Percentiles rank a stretch among this genome's conserved stretches.
Evolutionary conservation across 35 echinoderm and acorn worm genomes (phyloP).

Genomic region (Ptychodera flava): DNA sequence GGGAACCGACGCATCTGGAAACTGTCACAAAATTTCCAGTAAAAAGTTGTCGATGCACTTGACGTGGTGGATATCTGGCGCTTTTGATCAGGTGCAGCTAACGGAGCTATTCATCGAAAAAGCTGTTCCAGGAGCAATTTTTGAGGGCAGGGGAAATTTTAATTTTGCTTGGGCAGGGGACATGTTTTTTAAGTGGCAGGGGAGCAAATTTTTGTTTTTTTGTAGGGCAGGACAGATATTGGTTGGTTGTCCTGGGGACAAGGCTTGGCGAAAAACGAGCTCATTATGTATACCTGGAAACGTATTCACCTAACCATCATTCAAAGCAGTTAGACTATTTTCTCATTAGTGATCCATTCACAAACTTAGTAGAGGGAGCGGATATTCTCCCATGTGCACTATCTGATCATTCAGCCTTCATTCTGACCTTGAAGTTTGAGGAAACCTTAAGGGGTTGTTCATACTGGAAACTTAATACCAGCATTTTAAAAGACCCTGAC

Average conservation of each 20-base stretch:
- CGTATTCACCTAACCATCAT: background rate
- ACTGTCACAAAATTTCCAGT: background rate
- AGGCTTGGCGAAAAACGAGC: background rate
- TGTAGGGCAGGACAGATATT: no score
- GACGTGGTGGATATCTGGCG: background rate
- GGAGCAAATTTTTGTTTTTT: no score
- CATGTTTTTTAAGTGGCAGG: no score
- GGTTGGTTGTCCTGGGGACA: no score
- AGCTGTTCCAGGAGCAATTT: no score
- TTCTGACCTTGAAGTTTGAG: background rate
- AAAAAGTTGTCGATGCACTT: background rate
- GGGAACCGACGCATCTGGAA: background rate
- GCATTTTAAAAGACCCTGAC: background rate
- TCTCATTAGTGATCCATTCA: background rate
- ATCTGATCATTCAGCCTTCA: background rate
- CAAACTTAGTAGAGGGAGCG: background rate
- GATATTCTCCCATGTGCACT: background rate
- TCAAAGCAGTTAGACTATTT: background rate
- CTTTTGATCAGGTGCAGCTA: no score
- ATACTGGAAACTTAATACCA: background rate
- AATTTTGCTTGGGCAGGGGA: no score
- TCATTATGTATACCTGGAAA: background rate
- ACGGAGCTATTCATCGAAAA: no score
- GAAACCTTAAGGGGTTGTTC: background rate
- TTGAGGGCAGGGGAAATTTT: no score